Conservation (phyloP, 1,140 invertebrate species). For the Camponotus vicinus region DNA sequence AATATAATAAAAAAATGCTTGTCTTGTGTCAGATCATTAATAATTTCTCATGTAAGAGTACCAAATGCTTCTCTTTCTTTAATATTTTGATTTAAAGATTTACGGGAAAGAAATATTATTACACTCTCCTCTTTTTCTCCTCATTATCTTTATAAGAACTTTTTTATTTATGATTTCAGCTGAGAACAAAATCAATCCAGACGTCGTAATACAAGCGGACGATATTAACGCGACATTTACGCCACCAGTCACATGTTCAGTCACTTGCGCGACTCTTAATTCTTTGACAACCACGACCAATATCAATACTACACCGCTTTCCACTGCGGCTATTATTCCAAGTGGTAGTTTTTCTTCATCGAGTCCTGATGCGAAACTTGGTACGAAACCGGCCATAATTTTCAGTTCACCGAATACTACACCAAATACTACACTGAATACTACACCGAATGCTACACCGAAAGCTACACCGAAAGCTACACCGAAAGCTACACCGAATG, state of each 20-base stretch:
- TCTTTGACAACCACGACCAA: constrained; percentile 81
- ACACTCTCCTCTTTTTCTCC: background rate
- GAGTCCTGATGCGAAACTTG: constrained; percentile 60
- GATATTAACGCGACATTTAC: constrained; percentile 70
- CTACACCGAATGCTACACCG: constrained; percentile 49
- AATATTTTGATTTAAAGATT: background rate
- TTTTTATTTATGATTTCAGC: constrained; percentile 67
- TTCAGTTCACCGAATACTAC: constrained; percentile 73
- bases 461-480: too few species aligned
- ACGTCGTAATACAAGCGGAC: constrained; percentile 83
- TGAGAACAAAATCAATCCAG: constrained; percentile 81
- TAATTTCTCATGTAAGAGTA: background rate
- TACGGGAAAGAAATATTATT: background rate
- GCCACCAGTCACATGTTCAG: constrained; percentile 35
- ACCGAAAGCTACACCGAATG: constrained; percentile 43
- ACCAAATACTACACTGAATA: background rate
- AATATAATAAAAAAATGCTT: constrained; percentile 38
- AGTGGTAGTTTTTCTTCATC: constrained; percentile 64
- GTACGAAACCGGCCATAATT: constrained; percentile 67
- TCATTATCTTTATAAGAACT: background rate
- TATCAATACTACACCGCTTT: constrained; percentile 81
- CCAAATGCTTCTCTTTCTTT: background rate
- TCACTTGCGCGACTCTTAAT: constrained; percentile 70
- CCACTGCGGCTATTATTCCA: constrained; percentile 79
- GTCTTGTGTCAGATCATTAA: too few species aligned